Evolutionary conservation across 2,113 vertebrate genomes (phyloP), one percentile per base, ranked within the genome.

Genomic region (Coturnix japonica): DNA sequence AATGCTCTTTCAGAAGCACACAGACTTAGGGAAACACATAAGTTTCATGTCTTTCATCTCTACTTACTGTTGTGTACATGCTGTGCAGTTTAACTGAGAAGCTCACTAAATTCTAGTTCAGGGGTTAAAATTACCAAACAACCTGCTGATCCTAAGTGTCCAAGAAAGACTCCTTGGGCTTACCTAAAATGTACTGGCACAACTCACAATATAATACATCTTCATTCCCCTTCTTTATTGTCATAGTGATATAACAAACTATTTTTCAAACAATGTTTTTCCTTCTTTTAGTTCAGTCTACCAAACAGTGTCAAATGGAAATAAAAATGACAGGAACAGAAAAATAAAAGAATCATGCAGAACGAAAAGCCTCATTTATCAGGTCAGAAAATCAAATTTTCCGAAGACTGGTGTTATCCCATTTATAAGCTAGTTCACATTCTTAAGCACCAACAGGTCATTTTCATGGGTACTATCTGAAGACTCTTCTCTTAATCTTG

Each of bases 381-480:
- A 89, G 51, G 60, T 49, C 33, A 91, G 47, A 87, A 94, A 89
- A 91, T 71, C 60, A 41, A 93, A 63, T 75, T 11, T 7, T 91
- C 25, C 13, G 47, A 47, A 81, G 66, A 20, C 14, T 31, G n/a
- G 5, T 64, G 51, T 78, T 89, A 81, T 87, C 53, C 47, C 35
- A 69, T 83, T 91, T 89, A 67, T 63, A 80, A 93, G 53, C 11
- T 61, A 80, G 14, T 74, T 87, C 90, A 85, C 20, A 67, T 63
- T 61, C 20, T 70, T 71, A 69, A 80, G 49, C 70, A 79, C 57
- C n/a, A 77, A 74, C n/a, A 85, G 69, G 78, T 91, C 56, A 77
- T 95, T 94, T 95, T 94, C 84, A 61, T 80, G 43, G 81, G 22
- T 66, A 60, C 51, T 87, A 9, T 80, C 61, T 83, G 81, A 90